phyloP scores from a whole-genome alignment of 2,113 vertebrate genomes.

The Dasyprocta punctata region DNA sequence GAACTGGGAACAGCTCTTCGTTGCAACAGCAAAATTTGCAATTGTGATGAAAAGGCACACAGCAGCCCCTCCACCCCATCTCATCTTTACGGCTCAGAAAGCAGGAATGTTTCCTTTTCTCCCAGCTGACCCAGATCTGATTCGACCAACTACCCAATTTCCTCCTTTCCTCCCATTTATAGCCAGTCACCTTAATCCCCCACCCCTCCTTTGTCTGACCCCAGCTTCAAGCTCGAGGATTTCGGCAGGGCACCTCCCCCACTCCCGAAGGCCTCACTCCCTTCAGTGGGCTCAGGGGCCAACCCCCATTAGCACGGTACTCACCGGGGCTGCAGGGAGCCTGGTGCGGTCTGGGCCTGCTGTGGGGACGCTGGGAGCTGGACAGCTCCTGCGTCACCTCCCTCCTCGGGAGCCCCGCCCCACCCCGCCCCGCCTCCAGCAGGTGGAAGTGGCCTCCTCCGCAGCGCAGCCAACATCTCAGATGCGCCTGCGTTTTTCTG shows the following conservation, averaged over 20 bases:
- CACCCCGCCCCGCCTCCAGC: slow-evolving; percentile 53
- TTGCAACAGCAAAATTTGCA: background rate
- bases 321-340: slow-evolving; percentile 7
- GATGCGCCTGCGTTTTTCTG: background rate
- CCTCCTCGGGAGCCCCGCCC: background rate
- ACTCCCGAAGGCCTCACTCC: background rate
- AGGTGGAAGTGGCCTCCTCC: background rate
- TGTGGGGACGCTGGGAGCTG: background rate
- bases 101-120: background rate
- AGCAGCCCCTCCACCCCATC: background rate
- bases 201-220: slow-evolving; percentile 14
- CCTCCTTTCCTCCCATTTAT: background rate
- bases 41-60: background rate
- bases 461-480: fast-evolving
- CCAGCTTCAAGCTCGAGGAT: background rate
- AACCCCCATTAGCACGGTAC: background rate
- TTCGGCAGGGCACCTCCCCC: background rate
- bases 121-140: background rate
- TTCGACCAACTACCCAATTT: background rate
- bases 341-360: background rate
- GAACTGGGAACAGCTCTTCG: background rate
- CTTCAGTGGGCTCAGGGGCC: background rate
- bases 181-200: background rate
- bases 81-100: background rate
- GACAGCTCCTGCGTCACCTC: slow-evolving; percentile 54